Evolutionary conservation across 1,140 invertebrate genomes (phyloP).

Genomic region (Drosophila ficusphila): DNA sequence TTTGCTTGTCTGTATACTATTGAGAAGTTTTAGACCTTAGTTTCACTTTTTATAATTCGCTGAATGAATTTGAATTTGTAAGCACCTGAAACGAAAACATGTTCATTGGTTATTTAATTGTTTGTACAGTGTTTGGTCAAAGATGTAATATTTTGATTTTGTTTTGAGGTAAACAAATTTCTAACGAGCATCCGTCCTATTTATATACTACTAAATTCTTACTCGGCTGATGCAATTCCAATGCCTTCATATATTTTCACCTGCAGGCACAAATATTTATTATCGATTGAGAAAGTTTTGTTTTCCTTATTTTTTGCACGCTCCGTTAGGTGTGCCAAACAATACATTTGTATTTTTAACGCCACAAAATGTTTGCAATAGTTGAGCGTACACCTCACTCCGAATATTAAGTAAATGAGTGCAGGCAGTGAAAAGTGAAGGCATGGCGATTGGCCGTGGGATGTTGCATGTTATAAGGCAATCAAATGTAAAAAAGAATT

Average conservation of each 20-base stretch:
- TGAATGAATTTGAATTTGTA: neutral
- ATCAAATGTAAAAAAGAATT: neutral
- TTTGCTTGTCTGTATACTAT: conserved; percentile 6
- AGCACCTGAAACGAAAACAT: conserved; percentile 36
- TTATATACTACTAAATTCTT: neutral
- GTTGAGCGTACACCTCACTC: neutral
- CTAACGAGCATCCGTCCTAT: neutral
- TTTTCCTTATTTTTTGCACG: conserved; percentile 34
- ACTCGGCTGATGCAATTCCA: conserved; percentile 10
- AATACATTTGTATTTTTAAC: conserved; percentile 31
- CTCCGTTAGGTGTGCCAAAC: conserved; percentile 36
- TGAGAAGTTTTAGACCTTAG: conserved; percentile 1
- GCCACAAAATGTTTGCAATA: conserved; percentile 17
- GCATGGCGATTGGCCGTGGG: conserved; percentile 15
- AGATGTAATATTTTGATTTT: neutral
- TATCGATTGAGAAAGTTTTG: conserved; percentile 9
- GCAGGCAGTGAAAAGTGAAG: neutral
- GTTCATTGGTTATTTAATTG: neutral
- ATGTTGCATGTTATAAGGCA: conserved; percentile 22
- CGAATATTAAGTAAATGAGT: neutral
- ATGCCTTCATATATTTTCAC: neutral
- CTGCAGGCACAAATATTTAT: conserved; percentile 14
- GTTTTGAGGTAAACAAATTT: conserved; percentile 4
- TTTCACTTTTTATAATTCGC: conserved; percentile 20
- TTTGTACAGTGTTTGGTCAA: neutral